phyloP scores from a whole-genome alignment of 2,113 vertebrate genomes.

The Pygoscelis adeliae region DNA sequence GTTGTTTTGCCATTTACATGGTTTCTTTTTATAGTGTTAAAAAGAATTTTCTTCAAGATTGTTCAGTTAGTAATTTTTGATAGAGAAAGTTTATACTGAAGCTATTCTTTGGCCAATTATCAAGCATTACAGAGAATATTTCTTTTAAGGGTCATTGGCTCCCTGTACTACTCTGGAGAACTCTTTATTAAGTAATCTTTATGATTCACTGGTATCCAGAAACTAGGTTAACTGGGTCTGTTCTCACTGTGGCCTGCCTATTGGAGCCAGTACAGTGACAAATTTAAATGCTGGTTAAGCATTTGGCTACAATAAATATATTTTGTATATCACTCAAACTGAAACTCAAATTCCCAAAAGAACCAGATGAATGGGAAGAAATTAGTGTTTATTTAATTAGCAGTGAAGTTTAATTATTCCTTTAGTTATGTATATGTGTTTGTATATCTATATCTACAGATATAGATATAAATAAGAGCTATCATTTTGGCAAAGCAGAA shows the following conservation, averaged over 20 bases:
- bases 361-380: background rate
- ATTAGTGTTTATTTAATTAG: background rate
- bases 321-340: background rate
- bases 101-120: background rate
- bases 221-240: background rate
- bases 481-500: background rate
- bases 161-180: background rate
- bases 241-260: background rate
- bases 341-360: background rate
- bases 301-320: background rate
- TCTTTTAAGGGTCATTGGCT: background rate
- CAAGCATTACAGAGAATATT: background rate
- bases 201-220: background rate
- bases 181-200: background rate
- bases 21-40: background rate
- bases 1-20: background rate
- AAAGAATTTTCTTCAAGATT: background rate
- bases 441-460: background rate
- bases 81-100: background rate
- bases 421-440: background rate
- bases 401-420: background rate
- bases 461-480: background rate
- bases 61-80: background rate
- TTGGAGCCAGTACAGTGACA: background rate
- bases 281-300: background rate